Evolutionary conservation across 2,797 vertebrate species (phyloP), one percentile per base, ranked within the genome.

Genomic region (Oreonectes daqikongensis): DNA sequence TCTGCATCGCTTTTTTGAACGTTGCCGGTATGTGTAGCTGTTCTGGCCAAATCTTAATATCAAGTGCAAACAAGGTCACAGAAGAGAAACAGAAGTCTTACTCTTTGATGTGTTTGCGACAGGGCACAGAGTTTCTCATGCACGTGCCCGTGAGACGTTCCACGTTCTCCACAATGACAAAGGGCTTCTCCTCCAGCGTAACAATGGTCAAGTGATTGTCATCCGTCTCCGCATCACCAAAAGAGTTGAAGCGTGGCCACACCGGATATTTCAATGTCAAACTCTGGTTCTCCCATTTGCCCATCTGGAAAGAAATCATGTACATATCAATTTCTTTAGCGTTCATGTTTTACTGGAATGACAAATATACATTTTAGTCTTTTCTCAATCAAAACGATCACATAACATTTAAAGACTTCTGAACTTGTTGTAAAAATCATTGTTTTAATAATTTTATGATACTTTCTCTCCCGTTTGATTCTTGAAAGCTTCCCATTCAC

Each of bases 141-240:
- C 97, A 99, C 0, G 96, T 97, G 52, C 98, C 97, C 0, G 97
- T 99, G 81, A 98, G 90, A 1, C 95, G 92, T 82, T 99, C 97
- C 70, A 99, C 95, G n/a, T 98, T 95, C 82, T 99, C 97, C 75
- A 99, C 97, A 0, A 99, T 95, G 71, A 99, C 97, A 22, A 99
- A 99, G 1, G 97, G 97, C 48, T 96, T 96, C 89, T 99, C 97
- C 88, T 99, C 97, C 76, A 99, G 86, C n/a, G 97, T 99, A 85
- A 99, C 97, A 2, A 99, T 97, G 89, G 94, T 98, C 88, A 99
- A 90, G 76, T 99, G 97, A 90, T 98, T 99, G 88, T 99, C 95
- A 0, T 99, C 97, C 0, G 95, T 93, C 83, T 98, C 97, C 0
- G 94, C 94, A 75, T 98, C 97, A 0, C 94, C 94, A 0, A 96